phyloP scores from a whole-genome alignment of 2,888 invertebrate genomes.

The Dorcus parallelipipedus region DNA sequence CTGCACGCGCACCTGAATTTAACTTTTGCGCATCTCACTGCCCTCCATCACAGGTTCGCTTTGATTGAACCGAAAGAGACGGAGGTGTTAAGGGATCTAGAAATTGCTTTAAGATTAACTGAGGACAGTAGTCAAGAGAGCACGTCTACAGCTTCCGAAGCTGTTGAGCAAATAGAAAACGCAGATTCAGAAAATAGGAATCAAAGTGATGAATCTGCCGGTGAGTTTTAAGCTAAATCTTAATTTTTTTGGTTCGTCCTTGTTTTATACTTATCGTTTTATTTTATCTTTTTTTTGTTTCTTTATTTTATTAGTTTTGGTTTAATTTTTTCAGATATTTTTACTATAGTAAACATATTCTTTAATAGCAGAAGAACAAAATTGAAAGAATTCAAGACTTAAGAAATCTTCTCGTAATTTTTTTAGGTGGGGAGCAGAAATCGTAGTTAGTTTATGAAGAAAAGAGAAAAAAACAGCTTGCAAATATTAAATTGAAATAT shows the following conservation, averaged over 20 bases:
- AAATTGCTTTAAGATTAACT: constrained; percentile 67
- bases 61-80: constrained; percentile 95
- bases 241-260: constrained; percentile 3
- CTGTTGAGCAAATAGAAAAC: constrained; percentile 17
- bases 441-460: constrained; percentile 30
- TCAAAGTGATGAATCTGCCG: constrained; percentile 44
- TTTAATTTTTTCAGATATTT: constrained; percentile 20
- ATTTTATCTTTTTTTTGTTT: constrained; percentile 3
- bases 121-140: constrained; percentile 34
- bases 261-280: background rate
- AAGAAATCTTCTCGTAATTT: constrained; percentile 6
- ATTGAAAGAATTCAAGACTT: constrained; percentile 20
- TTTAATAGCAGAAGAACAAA: constrained; percentile 18
- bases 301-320: constrained; percentile 10
- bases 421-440: constrained; percentile 36
- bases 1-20: constrained; percentile 96
- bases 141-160: constrained; percentile 35
- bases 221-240: constrained; percentile 29
- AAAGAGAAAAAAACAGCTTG: constrained; percentile 15
- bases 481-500: constrained; percentile 11
- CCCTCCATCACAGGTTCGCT: constrained; percentile 79
- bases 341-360: constrained; percentile 19
- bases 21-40: constrained; percentile 94
- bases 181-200: constrained; percentile 23
- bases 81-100: constrained; percentile 89